Evolutionary conservation across 2,888 invertebrate species (phyloP).

Genomic region (Caenorhabditis angaria): DNA sequence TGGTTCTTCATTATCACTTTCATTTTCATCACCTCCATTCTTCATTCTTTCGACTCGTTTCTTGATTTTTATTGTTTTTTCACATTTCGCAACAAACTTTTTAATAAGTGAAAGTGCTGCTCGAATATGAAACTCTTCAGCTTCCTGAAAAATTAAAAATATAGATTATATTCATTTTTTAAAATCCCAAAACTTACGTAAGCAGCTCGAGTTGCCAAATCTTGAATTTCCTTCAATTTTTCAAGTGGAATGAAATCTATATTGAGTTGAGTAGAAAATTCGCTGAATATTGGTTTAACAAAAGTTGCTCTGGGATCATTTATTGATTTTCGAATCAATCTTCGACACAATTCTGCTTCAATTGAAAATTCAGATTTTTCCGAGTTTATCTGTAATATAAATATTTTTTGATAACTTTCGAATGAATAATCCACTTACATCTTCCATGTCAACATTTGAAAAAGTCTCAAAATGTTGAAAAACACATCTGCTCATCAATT

Average conservation of each 20-base stretch:
- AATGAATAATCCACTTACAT: background rate
- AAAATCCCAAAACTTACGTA: background rate
- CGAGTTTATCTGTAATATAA: background rate
- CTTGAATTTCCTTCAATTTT: background rate
- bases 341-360: conserved; percentile 2
- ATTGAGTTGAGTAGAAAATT: background rate
- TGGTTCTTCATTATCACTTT: background rate
- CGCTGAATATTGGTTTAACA: background rate
- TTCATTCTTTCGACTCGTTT: background rate
- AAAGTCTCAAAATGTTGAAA: background rate
- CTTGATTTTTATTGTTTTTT: background rate
- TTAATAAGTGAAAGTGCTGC: background rate
- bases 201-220: background rate
- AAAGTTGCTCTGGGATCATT: background rate
- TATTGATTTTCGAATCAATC: background rate
- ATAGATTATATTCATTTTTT: background rate
- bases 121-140: background rate
- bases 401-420: background rate
- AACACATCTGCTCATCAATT: too few relatives aligned
- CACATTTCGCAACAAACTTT: background rate
- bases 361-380: background rate
- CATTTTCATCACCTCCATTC: background rate
- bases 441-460: background rate
- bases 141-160: background rate
- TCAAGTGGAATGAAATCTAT: background rate